These are phyloP conservation scores for Acanthis flammea DNA, from an alignment of 2,797 vertebrate species.

Conservation along the genomic window DNA sequence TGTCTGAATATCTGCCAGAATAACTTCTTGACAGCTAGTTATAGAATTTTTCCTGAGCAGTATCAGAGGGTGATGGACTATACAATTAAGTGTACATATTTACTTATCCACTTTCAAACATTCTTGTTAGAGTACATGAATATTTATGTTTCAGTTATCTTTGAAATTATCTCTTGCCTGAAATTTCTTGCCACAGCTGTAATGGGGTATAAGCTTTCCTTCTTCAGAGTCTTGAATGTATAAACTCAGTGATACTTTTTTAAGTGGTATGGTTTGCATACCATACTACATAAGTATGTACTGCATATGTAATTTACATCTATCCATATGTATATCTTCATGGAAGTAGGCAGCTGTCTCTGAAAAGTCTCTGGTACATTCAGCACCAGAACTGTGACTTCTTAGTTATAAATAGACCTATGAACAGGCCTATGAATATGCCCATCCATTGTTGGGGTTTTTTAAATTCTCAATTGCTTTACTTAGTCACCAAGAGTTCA, in stretches of 20 bases:
- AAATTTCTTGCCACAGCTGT: neutral
- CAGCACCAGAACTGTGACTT: constrained; percentile 13
- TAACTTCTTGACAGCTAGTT: neutral
- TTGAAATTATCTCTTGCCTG: neutral
- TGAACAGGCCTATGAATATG: neutral
- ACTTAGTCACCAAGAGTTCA: neutral
- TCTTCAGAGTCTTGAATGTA: neutral
- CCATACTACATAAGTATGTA: neutral
- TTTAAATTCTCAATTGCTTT: constrained; percentile 29
- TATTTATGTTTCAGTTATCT: constrained; percentile 14
- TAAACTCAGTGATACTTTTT: neutral
- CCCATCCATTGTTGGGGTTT: neutral
- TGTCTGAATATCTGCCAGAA: neutral
- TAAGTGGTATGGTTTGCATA: constrained; percentile 21
- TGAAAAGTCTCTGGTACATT: constrained; percentile 28
- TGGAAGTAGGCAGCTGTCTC: neutral
- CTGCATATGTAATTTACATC: neutral
- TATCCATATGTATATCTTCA: constrained; percentile 39
- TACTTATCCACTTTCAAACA: neutral
- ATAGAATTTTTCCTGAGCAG: neutral
- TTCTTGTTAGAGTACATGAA: neutral
- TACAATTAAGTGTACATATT: neutral
- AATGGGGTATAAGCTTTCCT: neutral
- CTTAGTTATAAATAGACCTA: constrained; percentile 10
- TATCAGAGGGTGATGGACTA: neutral